Evolutionary conservation across 2,797 vertebrate species (phyloP).

Genomic region (Sylvia borin): DNA sequence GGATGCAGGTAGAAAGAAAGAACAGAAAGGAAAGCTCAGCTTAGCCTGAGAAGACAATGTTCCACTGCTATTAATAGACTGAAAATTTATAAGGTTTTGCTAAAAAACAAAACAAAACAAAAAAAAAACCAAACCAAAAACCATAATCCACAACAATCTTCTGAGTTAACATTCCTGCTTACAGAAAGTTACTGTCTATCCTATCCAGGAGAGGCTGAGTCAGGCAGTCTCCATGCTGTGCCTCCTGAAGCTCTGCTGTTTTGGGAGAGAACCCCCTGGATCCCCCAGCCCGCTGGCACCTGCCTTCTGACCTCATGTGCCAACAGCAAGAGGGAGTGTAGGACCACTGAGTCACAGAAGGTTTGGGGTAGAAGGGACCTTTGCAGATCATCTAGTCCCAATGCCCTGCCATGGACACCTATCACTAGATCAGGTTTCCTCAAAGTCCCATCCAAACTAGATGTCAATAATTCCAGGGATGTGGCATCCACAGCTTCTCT

Average conservation of each 20-base stretch:
- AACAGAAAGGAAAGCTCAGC: not conserved
- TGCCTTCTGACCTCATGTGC: fast-evolving
- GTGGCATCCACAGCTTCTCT: not conserved
- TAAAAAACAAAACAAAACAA: not conserved
- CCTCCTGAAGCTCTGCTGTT: not conserved
- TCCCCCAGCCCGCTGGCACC: no score
- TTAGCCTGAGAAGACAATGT: not conserved
- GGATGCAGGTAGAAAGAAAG: not conserved
- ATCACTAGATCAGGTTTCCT: not conserved
- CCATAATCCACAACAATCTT: not conserved
- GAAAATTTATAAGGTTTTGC: not conserved
- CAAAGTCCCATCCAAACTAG: not conserved
- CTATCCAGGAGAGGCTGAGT: not conserved
- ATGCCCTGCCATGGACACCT: not conserved
- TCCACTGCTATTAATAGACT: constrained; percentile 20
- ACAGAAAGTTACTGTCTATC: not conserved
- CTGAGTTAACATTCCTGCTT: not conserved
- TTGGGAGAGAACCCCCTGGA: not conserved
- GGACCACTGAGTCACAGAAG: not conserved
- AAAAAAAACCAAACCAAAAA: not conserved
- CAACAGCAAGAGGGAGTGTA: not conserved
- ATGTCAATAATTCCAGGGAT: not conserved
- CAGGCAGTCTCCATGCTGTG: not conserved
- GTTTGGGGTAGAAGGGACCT: not conserved
- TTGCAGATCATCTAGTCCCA: not conserved